phyloP scores from a whole-genome alignment of 2,797 vertebrate genomes.

The Sebastes minor region DNA sequence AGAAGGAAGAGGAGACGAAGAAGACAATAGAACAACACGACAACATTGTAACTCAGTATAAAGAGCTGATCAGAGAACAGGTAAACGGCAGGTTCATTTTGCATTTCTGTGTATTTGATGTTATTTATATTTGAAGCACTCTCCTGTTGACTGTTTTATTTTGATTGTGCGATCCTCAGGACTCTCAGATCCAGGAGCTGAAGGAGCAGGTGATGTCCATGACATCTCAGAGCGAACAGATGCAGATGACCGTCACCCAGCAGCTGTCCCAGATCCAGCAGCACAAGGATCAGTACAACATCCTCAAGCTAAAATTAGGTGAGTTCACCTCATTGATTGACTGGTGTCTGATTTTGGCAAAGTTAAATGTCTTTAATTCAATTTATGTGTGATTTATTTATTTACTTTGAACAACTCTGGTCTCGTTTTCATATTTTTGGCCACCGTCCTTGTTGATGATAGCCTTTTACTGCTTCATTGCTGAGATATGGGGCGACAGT shows the following conservation, averaged over 20 bases:
- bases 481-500: not conserved
- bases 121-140: not conserved
- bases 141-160: not conserved
- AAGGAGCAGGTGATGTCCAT: slow-evolving; percentile 87
- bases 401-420: not conserved
- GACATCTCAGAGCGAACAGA: slow-evolving; percentile 88
- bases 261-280: slow-evolving; percentile 96
- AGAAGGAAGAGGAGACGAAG: slow-evolving; percentile 98
- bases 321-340: not conserved
- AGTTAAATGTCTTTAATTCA: not conserved
- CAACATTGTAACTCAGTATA: slow-evolving; percentile 97
- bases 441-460: not conserved
- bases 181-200: slow-evolving; percentile 92
- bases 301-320: slow-evolving; percentile 97
- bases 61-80: slow-evolving; percentile 97
- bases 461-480: not conserved
- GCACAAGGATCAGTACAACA: slow-evolving; percentile 98
- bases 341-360: not conserved
- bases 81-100: slow-evolving; percentile 61
- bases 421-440: not conserved
- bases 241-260: slow-evolving; percentile 88
- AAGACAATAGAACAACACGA: slow-evolving; percentile 98
- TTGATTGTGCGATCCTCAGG: slow-evolving; percentile 74
- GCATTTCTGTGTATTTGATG: not conserved
- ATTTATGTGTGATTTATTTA: not conserved